Evolutionary conservation across 2,888 invertebrate species (phyloP).

Genomic region (Caenorhabditis sp.): DNA sequence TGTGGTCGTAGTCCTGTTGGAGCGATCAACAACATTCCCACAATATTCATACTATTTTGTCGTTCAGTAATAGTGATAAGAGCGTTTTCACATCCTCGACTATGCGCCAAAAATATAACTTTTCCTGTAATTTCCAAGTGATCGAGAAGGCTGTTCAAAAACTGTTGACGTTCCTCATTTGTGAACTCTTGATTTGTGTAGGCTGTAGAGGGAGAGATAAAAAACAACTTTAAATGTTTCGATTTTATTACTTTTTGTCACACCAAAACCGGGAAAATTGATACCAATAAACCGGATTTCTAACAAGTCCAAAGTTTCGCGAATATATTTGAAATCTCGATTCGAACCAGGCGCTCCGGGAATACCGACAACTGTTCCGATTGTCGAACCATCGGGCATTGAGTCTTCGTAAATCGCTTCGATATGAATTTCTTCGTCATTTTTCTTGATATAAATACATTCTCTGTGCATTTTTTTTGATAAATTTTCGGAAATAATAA

Average conservation of each 20-base stretch:
- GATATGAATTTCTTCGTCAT: slow-evolving; percentile 16
- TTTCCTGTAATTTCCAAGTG: slow-evolving; percentile 25
- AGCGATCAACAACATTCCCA: neutral
- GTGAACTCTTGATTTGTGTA: slow-evolving; percentile 16
- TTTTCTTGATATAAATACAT: neutral
- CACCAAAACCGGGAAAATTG: slow-evolving; percentile 56
- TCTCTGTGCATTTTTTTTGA: neutral
- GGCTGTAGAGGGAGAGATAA: no score
- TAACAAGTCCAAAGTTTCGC: slow-evolving; percentile 27
- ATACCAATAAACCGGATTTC: slow-evolving; percentile 53
- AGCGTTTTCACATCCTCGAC: neutral
- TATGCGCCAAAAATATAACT: slow-evolving; percentile 5
- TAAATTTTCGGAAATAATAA: slow-evolving; percentile 4
- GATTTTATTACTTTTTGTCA: slow-evolving; percentile 20
- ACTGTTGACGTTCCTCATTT: slow-evolving; percentile 44
- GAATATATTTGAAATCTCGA: slow-evolving; percentile 56
- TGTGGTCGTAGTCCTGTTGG: neutral
- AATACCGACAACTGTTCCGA: slow-evolving; percentile 51
- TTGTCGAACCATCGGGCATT: slow-evolving; percentile 32
- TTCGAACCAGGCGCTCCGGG: slow-evolving; percentile 58
- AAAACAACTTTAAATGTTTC: neutral
- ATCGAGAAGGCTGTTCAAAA: slow-evolving; percentile 42
- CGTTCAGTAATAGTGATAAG: neutral
- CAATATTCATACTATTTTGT: neutral
- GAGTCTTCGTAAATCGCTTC: slow-evolving; percentile 48